These are phyloP conservation scores for Clangula hyemalis DNA, from an alignment of 2,797 vertebrate species.

Conservation along the genomic window DNA sequence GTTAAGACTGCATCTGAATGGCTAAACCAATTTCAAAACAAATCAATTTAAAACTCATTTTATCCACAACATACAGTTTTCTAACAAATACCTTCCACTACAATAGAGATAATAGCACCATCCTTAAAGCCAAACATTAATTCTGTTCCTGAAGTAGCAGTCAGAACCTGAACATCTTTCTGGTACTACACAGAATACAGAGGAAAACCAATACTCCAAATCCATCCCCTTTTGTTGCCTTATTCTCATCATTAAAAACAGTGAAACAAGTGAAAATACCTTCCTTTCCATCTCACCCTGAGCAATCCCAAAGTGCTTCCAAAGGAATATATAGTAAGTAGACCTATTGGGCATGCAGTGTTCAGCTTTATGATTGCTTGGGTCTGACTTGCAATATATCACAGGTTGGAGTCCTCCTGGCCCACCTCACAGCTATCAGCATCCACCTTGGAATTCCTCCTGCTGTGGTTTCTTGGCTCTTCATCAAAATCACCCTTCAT, in stretches of 20 bases:
- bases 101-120: background rate
- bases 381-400: background rate
- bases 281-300: background rate
- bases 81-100: background rate
- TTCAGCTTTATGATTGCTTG: background rate
- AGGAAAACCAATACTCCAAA: background rate
- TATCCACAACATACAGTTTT: background rate
- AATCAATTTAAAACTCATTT: constrained; percentile 47
- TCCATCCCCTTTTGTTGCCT: background rate
- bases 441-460: background rate
- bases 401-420: background rate
- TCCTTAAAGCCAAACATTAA: background rate
- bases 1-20: constrained; percentile 40
- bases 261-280: background rate
- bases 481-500: background rate
- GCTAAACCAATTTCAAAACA: constrained; percentile 33
- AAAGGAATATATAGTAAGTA: background rate
- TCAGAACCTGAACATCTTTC: background rate
- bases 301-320: background rate
- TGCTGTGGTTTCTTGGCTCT: background rate
- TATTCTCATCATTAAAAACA: background rate
- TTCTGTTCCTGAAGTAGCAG: background rate
- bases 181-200: background rate
- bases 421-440: background rate
- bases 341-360: background rate